These are phyloP conservation scores for Candoia aspera DNA, from an alignment of 2,113 vertebrate genomes.

Conservation along the genomic window DNA sequence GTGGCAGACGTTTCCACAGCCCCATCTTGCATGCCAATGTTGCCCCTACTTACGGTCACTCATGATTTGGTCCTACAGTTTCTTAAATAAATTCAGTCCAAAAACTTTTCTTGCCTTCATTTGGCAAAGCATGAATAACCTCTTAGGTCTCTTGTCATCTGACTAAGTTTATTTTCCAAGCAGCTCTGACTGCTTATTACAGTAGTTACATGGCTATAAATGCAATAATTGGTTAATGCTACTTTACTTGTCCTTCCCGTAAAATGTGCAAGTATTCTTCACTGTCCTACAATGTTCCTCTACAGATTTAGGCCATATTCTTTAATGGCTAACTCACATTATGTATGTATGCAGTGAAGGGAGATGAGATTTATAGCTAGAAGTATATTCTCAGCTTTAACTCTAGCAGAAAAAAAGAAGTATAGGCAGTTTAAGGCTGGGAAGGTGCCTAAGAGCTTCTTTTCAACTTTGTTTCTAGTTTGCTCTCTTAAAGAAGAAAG, in stretches of 20 bases:
- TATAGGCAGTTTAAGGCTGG: constrained; percentile 26
- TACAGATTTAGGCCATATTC: neutral
- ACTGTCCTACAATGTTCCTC: neutral
- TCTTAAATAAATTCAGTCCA: neutral
- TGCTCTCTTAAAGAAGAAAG: neutral
- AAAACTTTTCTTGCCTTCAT: neutral
- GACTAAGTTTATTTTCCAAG: neutral
- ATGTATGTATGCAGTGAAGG: neutral
- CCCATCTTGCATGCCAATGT: neutral
- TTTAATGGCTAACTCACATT: neutral
- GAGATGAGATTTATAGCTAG: constrained; percentile 37
- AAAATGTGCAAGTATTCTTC: neutral
- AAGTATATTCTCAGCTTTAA: constrained; percentile 3
- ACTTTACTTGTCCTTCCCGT: neutral
- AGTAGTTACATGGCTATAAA: no score
- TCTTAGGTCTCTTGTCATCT: neutral
- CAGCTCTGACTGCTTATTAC: neutral
- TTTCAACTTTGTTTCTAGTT: constrained; percentile 2
- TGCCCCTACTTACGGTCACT: neutral
- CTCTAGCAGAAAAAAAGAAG: neutral
- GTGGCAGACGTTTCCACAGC: neutral
- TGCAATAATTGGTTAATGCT: neutral
- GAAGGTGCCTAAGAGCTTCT: constrained; percentile 43
- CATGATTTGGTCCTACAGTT: neutral
- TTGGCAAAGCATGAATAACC: neutral